Conservation (phyloP, 2,797 vertebrate genomes). For the Odontamblyopus rebecca region DNA sequence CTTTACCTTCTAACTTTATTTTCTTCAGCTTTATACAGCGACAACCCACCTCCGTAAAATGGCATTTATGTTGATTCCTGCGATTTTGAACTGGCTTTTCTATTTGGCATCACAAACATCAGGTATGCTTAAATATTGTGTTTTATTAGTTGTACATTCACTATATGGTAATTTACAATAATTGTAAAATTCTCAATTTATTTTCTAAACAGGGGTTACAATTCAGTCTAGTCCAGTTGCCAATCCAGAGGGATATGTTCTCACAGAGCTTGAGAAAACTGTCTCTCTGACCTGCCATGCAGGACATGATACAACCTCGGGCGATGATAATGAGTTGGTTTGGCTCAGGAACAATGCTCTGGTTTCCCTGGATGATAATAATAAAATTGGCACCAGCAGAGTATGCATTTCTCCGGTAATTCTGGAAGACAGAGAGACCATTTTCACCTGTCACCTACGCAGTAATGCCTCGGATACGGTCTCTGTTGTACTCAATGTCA, state of each 20-base stretch:
- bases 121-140: conserved; percentile 43
- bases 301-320: background rate
- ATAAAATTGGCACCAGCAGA: conserved; percentile 77
- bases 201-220: conserved; percentile 31
- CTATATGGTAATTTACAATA: background rate
- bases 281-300: conserved; percentile 70
- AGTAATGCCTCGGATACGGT: conserved; percentile 62
- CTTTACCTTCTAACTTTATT: background rate
- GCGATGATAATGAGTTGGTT: conserved; percentile 67
- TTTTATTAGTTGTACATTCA: background rate
- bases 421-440: conserved; percentile 73
- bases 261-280: conserved; percentile 19
- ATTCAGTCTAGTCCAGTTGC: conserved; percentile 34
- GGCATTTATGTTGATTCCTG: conserved; percentile 30
- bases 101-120: conserved; percentile 33
- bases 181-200: background rate
- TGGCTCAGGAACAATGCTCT: conserved; percentile 80
- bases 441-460: conserved; percentile 82
- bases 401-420: conserved; percentile 82
- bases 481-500: conserved; percentile 83
- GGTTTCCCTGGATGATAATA: conserved; percentile 77
- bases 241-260: conserved; percentile 41
- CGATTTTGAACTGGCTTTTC: conserved; percentile 45
- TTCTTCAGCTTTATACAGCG: conserved; percentile 20
- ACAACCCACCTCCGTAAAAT: conserved; percentile 38